Evolutionary conservation across 2,113 vertebrate genomes (phyloP).

Genomic region (Azemiops feae): DNA sequence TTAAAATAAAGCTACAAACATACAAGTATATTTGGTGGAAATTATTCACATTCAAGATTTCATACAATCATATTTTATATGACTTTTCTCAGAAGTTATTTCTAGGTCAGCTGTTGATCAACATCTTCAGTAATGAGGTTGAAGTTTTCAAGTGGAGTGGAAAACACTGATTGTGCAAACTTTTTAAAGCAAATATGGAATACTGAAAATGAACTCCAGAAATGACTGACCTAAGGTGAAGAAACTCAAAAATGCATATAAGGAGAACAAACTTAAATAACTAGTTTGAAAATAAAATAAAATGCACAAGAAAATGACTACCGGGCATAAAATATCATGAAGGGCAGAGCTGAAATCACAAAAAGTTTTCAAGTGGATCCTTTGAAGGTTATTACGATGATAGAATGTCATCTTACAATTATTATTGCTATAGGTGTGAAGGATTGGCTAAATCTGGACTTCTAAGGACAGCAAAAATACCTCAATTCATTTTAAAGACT

Average conservation of each 20-base stretch:
- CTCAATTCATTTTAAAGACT: slow-evolving; percentile 1
- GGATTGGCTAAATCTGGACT: background rate
- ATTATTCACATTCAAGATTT: background rate
- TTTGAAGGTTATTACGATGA: slow-evolving; percentile 3
- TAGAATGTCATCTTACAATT: background rate
- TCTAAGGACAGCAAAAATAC: slow-evolving; percentile 19
- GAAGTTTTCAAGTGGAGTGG: background rate
- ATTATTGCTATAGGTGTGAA: background rate
- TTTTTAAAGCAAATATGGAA: background rate
- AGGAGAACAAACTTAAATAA: background rate
- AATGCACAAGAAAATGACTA: background rate
- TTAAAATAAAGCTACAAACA: background rate
- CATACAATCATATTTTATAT: background rate
- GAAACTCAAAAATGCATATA: background rate
- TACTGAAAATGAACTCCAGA: background rate
- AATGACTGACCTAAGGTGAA: background rate
- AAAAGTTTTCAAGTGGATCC: background rate
- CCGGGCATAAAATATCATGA: background rate
- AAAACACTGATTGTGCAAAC: background rate
- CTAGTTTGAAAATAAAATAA: background rate
- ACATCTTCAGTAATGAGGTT: background rate
- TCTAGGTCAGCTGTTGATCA: background rate
- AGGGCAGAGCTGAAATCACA: background rate
- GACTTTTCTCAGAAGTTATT: background rate
- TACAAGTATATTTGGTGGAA: background rate